These are phyloP conservation scores for Cryptus armator DNA, from an alignment of 2,888 invertebrate genomes.

Conservation along the genomic window DNA sequence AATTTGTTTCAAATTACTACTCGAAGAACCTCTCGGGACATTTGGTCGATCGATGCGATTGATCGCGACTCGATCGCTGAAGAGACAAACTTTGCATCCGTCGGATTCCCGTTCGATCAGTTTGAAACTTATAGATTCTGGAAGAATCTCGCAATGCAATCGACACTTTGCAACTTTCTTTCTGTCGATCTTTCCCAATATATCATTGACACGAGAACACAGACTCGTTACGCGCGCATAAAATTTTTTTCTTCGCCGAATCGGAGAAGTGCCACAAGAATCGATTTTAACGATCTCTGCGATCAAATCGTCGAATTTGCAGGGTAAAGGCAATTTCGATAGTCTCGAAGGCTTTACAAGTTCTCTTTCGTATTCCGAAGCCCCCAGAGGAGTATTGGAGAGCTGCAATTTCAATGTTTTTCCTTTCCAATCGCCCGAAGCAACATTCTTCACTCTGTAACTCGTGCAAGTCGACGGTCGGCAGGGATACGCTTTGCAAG, in stretches of 20 bases:
- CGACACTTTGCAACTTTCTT: slow-evolving; percentile 66
- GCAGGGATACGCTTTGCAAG: slow-evolving; percentile 32
- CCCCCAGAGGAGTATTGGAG: slow-evolving; percentile 1
- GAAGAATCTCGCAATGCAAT: slow-evolving; percentile 73
- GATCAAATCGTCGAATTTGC: slow-evolving; percentile 68
- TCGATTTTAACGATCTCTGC: slow-evolving; percentile 70
- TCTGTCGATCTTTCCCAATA: slow-evolving; percentile 63
- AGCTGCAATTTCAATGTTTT: slow-evolving; percentile 42
- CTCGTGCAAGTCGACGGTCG: slow-evolving; percentile 46
- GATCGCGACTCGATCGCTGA: slow-evolving; percentile 72
- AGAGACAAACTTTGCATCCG: slow-evolving; percentile 62
- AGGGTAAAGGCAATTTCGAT: slow-evolving; percentile 71
- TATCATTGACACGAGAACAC: slow-evolving; percentile 65
- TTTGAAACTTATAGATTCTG: slow-evolving; percentile 72
- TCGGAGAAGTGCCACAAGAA: slow-evolving; percentile 41
- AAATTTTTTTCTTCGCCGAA: slow-evolving; percentile 55
- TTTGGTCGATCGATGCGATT: slow-evolving; percentile 60
- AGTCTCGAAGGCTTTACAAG: neutral
- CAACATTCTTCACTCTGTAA: slow-evolving; percentile 39
- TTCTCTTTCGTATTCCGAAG: neutral
- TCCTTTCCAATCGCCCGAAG: slow-evolving; percentile 61
- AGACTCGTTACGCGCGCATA: slow-evolving; percentile 55
- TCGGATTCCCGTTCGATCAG: slow-evolving; percentile 63
- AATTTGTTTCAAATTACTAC: slow-evolving; percentile 17
- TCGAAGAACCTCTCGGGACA: slow-evolving; percentile 21